Percentiles rank a stretch among this genome's conserved stretches.
Conservation (phyloP, 2,888 invertebrate genomes). For the Drosophila formosana region DNA sequence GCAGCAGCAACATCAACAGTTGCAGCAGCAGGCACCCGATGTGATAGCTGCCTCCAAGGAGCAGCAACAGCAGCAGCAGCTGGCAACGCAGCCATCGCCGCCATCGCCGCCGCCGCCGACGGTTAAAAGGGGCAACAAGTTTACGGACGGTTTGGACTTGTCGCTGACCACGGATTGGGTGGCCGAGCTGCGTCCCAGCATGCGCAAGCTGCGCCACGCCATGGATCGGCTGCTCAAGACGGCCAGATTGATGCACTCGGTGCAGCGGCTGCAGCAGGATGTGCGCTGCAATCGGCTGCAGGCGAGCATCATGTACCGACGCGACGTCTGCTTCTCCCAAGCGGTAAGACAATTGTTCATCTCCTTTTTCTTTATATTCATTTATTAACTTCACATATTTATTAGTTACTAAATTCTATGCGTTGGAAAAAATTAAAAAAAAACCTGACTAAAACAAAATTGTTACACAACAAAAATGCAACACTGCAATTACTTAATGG, state of each 20-base stretch:
- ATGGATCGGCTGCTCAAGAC: conserved; percentile 91
- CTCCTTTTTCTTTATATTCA: no score
- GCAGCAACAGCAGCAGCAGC: conserved; percentile 27
- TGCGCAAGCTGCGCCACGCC: conserved; percentile 92
- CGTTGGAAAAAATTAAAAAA: no score
- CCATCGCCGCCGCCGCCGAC: conserved; percentile 1
- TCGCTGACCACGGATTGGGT: conserved; percentile 91
- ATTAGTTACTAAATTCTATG: no score
- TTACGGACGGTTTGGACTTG: conserved; percentile 90
- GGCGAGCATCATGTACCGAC: conserved; percentile 90
- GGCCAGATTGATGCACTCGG: conserved; percentile 92
- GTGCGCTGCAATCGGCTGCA: conserved; percentile 90
- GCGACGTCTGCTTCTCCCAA: conserved; percentile 96
- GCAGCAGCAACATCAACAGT: conserved; percentile 12
- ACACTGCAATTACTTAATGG: no score
- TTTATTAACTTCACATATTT: no score
- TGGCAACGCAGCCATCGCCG: conserved; percentile 41
- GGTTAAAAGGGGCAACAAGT: conserved; percentile 89
- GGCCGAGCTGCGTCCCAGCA: conserved; percentile 91
- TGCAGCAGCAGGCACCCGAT: conserved; percentile 75
- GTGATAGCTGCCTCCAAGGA: conserved; percentile 74
- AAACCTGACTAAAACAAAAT: no score
- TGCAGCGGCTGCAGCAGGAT: conserved; percentile 92
- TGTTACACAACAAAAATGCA: no score
- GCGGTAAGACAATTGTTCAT: conserved; percentile 88